Evolutionary conservation across 2,797 vertebrate genomes (phyloP), one percentile per base, ranked within the genome.

Genomic region (Enteromius fasciolatus): DNA sequence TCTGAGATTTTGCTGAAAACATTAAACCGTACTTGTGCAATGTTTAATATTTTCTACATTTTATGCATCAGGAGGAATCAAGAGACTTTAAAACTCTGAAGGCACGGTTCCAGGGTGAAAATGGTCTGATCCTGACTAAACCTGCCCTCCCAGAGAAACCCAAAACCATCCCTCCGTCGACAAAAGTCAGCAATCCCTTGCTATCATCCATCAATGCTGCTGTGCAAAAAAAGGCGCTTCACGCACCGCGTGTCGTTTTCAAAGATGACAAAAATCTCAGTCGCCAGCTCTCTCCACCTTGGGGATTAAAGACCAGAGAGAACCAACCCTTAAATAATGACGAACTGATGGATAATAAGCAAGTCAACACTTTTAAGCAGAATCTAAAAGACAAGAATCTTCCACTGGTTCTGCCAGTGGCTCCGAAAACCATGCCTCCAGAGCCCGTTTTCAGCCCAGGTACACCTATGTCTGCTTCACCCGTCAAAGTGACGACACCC

Each of bases 71-170:
- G 96, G 95, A 94, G 87, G 90, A 89, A n/a, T 57, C 81, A 8
- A 87, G 87, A 86, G 95, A 96, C 88, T 97, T 98, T 88, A 92
- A 93, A 87, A 90, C 94, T 78, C 86, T 98, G 33, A 93, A 85
- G 91, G 96, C 95, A 77, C 96, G 91, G 92, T 98, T 98, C 87
- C 95, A 97, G 85, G 93, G 93, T 0, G 86, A 93, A 11, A 84
- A 94, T 0, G 28, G 85, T n/a, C 70, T 88, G 20, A 82, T 76
- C 33, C 83, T 57, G 28, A 76, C 17, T 18, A 90, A 89, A 87
- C 88, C 89, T 73, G 7, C 41, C 69, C 69, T 88, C 73, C 80
- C 89, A 80, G 91, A 87, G 64, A 93, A 92, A 68, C 89, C 91
- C 23, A 91, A 23, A 83, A 41, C 8, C 31, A 92, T 90, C 25